Base-by-base conservation (phyloP, 1,140 invertebrate genomes). In the Saccostrea echinata region DNA sequence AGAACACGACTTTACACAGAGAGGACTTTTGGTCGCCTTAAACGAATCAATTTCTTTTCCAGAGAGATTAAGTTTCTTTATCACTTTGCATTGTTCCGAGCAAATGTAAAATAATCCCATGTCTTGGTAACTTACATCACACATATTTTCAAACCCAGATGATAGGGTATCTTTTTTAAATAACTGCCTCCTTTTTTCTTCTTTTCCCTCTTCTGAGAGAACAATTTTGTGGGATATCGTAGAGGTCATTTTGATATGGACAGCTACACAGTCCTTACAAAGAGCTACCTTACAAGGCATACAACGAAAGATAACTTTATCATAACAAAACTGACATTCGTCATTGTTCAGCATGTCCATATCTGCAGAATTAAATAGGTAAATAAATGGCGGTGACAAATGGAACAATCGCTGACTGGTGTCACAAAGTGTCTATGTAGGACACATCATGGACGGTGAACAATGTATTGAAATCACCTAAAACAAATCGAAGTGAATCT, bases 291-390 rank as follows among this genome's bases (percentile, higher is more conserved):
- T 76, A 18, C 68, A 76, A 16, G 68, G 30, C 68, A 30, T 12
- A 33, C 68, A 76, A 30, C 27, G 68, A 76, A 76, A 76, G 68
- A 30, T 76, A 76, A 76, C 24, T 30, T 30, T 76, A 18, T 76
- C 68, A 30, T 30, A 76, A 76, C 68, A 76, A 76, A 76, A 76
- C 27, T 35, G 68, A 33, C 68, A 76, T 16, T 8, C 16, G 68
- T 76, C 68, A 30, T 76, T 33, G 27, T 33, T 33, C 4, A 16
- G 11, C 12, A 30, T 27, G 13, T 76, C 68, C 68, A 76, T 64
- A 43, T 43, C 43, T 43, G 43, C 43, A 8, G 43, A 43, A 43
- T 43, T 43, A 43, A 6, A 43, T 43, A 43, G 43, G 43, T 43
- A 43, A 43, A 43, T 43, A 43, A 43, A 43, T 43, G 0, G 43